Evolutionary conservation across 92 coral and sea anemone genomes (phyloP), one percentile per base, ranked within the genome.

Genomic region (Umimayanthus kanabou): DNA sequence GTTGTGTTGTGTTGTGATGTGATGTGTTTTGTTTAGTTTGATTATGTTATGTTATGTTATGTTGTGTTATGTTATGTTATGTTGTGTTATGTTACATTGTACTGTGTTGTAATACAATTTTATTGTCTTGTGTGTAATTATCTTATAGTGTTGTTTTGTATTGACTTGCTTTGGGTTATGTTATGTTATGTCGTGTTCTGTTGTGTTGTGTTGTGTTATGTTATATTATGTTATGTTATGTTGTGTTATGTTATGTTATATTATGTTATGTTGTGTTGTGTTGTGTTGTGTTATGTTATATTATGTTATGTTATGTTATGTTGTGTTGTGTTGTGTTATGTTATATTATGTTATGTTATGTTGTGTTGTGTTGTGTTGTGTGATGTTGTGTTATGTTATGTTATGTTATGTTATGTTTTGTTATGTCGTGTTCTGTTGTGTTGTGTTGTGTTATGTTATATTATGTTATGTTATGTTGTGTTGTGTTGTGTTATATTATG

Each of bases 301-400:
- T 15, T 15, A 26, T 5, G 26, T 18, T 18, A 28, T 25, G 7
- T 65, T 65, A 28, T 8, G 16, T 65, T 65, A 28, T 25, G 26
- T 20, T 65, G 26, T 2, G 9, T 65, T 65, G 26, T 25, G 26
- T 65, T 20, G 26, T 65, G 5, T 4, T 65, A 26, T n/a, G 26
- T 18, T 65, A 9, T 65, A 9, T 20, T 45, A 9, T 45, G 50
- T 5, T 45, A 8, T n/a, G 50, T 5, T 45, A 9, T 45, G 50
- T 5, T 45, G 50, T 64, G 26, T 8, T 65, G 71, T 25, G 70
- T 16, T 65, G 26, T 4, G 37, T 25, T 69, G 73, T 69, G 73
- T 79, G 47, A 22, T 37, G 84, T 79, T 79, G 83, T 33, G 29
- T 79, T 79, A 67, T 61, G 67, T 79, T 79, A 67, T 61, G 25